phyloP scores from a whole-genome alignment of 1,140 invertebrate species.

The Hetaerina americana region DNA sequence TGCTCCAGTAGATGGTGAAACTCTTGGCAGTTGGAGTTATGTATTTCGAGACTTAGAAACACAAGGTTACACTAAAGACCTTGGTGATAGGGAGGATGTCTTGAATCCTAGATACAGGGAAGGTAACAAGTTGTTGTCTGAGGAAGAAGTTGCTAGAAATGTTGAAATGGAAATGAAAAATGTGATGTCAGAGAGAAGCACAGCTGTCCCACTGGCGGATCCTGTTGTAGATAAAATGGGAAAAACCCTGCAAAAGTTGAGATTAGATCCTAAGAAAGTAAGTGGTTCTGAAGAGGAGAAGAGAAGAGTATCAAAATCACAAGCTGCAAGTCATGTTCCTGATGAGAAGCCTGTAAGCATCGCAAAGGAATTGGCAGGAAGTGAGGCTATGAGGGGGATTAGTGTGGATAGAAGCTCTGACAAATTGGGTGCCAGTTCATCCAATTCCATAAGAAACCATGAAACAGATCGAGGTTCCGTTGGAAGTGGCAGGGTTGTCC shows the following conservation, averaged over 20 bases:
- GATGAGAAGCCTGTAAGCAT: neutral
- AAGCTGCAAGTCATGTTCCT: neutral
- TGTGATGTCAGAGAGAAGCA: neutral
- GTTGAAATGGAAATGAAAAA: neutral
- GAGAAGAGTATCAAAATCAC: neutral
- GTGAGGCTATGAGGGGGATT: neutral
- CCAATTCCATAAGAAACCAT: neutral
- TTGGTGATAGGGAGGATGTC: conserved; percentile 45
- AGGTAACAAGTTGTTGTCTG: conserved; percentile 2
- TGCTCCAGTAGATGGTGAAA: conserved; percentile 40
- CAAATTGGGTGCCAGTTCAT: neutral
- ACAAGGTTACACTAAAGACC: conserved; percentile 54
- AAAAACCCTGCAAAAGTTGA: neutral
- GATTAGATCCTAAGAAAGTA: neutral
- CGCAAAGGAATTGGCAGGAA: neutral
- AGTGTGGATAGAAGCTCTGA: neutral
- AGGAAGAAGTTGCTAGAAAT: neutral
- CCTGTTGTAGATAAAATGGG: neutral
- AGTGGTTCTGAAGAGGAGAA: neutral
- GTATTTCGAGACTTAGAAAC: conserved; percentile 61
- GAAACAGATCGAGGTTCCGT: neutral
- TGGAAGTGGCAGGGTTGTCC: neutral
- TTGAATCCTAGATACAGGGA: conserved; percentile 26
- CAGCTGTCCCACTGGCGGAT: neutral
- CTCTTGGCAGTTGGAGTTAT: conserved; percentile 61